These are phyloP conservation scores for Hippocampus comes DNA, from an alignment of 2,113 vertebrate species.

Conservation along the genomic window DNA sequence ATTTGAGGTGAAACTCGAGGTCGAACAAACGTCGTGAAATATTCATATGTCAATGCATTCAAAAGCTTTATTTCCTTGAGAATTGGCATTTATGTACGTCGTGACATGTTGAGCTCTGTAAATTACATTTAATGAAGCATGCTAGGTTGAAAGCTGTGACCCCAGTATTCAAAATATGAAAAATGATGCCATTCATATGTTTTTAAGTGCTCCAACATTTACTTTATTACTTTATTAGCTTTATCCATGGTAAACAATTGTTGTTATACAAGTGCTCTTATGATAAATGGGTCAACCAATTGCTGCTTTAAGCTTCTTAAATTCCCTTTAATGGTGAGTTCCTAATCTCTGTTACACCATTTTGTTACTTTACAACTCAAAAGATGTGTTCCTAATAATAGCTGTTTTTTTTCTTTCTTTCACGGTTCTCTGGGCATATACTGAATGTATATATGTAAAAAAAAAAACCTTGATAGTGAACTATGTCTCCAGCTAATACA, in stretches of 20 bases:
- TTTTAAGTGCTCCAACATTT: not conserved
- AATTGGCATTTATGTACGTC: not conserved
- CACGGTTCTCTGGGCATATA: not conserved
- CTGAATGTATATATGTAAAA: not conserved
- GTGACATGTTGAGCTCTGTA: not conserved
- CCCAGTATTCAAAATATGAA: not conserved
- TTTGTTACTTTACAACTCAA: not conserved
- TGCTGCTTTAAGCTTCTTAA: slow-evolving; percentile 12
- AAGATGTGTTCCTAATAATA: not conserved
- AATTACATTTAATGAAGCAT: not conserved
- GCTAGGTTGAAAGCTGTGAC: not conserved
- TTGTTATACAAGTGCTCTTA: slow-evolving; percentile 1
- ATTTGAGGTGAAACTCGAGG: slow-evolving; percentile 62
- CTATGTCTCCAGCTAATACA: too few species aligned
- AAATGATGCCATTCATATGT: not conserved
- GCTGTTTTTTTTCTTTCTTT: not conserved
- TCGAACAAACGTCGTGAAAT: slow-evolving; percentile 28
- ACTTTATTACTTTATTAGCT: not conserved
- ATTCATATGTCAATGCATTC: not conserved
- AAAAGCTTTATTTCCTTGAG: not conserved
- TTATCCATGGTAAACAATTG: too few species aligned
- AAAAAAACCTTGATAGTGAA: not conserved
- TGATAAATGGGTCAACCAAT: slow-evolving; percentile 7
- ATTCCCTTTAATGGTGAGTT: not conserved
- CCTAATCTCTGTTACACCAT: slow-evolving; percentile 2